Percentiles rank a stretch among this genome's conserved stretches.
These are phyloP conservation scores for Microplitis deprimator DNA, from an alignment of 2,888 invertebrate species.

Conservation along the genomic window DNA sequence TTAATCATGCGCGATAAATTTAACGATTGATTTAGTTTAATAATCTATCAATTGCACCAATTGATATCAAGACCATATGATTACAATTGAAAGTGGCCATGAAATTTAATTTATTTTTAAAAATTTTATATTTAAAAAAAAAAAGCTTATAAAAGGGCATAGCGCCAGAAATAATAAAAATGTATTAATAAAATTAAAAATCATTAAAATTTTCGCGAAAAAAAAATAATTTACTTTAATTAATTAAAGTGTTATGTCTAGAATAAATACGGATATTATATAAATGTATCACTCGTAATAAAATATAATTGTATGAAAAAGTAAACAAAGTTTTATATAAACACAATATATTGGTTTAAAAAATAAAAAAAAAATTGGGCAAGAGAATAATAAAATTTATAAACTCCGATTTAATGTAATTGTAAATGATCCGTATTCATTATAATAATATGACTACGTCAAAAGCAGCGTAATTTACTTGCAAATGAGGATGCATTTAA, in stretches of 20 bases:
- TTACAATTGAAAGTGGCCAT: background rate
- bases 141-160: background rate
- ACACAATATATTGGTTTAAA: background rate
- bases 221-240: too few species aligned
- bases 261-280: too few species aligned
- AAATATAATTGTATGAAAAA: too few species aligned
- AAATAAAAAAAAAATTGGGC: background rate
- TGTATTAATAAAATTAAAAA: too few species aligned
- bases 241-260: too few species aligned
- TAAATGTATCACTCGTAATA: too few species aligned
- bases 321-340: background rate
- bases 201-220: too few species aligned
- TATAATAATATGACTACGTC: background rate
- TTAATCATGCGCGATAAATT: background rate
- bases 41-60: background rate
- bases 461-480: constrained; percentile 3
- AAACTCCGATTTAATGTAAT: background rate
- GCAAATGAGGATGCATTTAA: constrained; percentile 16
- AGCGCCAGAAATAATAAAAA: background rate
- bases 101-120: background rate
- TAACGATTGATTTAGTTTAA: constrained; percentile 1
- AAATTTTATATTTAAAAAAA: background rate
- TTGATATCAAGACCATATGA: background rate
- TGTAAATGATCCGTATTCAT: constrained; percentile 2
- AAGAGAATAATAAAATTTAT: background rate